Percentiles rank a stretch among this genome's conserved stretches.
Evolutionary conservation across 2,888 invertebrate genomes (phyloP).

Genomic region (Drosophila koepferae): DNA sequence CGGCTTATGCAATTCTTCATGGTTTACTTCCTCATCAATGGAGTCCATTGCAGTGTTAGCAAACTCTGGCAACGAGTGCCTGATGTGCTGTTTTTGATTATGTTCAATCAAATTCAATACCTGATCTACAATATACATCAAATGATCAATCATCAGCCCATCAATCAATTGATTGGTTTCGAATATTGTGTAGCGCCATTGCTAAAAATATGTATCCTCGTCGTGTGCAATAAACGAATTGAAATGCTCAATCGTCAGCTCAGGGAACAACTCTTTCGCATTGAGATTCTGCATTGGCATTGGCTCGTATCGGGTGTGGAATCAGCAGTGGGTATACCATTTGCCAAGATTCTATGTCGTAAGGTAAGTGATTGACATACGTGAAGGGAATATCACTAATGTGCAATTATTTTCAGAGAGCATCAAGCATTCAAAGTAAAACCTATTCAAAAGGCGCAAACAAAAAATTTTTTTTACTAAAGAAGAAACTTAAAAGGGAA

Average conservation of each 20-base stretch:
- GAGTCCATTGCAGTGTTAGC: not conserved
- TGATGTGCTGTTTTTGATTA: not conserved
- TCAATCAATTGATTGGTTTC: not conserved
- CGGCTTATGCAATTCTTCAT: constrained; percentile 7
- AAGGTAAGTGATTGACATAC: not conserved
- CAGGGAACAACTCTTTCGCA: not conserved
- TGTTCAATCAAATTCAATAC: not conserved
- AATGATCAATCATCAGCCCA: not conserved
- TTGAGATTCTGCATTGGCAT: not conserved
- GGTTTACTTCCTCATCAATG: not conserved
- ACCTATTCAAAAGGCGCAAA: too few species aligned
- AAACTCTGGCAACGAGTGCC: constrained; percentile 7
- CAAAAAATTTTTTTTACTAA: too few species aligned
- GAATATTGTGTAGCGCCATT: not conserved
- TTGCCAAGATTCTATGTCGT: not conserved
- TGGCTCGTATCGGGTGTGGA: not conserved
- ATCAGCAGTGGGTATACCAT: not conserved
- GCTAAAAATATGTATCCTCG: not conserved
- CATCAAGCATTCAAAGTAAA: too few species aligned
- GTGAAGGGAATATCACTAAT: not conserved
- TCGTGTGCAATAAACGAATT: constrained; percentile 9
- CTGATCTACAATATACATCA: not conserved
- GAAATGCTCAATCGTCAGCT: not conserved
- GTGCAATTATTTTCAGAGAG: not conserved
- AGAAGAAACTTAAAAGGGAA: too few species aligned